phyloP scores from a whole-genome alignment of 1,140 invertebrate genomes.

The Psix sp. region DNA sequence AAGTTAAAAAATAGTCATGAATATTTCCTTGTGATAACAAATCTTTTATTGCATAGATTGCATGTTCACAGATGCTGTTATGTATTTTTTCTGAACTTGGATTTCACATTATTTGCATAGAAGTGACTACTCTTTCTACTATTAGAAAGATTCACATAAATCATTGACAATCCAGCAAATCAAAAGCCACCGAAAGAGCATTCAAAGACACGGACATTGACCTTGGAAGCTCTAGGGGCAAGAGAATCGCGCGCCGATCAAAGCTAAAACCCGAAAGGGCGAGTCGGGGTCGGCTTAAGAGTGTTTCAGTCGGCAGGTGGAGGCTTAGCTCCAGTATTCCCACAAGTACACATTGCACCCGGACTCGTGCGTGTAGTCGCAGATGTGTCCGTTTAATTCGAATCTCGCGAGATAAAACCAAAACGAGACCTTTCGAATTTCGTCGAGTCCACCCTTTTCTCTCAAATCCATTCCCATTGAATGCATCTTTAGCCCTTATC shows the following conservation, averaged over 20 bases:
- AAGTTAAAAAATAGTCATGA: constrained; percentile 35
- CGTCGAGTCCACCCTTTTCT: constrained; percentile 20
- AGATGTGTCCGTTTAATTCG: constrained; percentile 53
- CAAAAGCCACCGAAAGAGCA: too few relatives aligned
- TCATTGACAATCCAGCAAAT: too few relatives aligned
- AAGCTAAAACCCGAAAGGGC: constrained; percentile 38
- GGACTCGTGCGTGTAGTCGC: constrained; percentile 23
- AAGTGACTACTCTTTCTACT: constrained; percentile 21
- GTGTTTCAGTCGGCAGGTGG: constrained; percentile 61
- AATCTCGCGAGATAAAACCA: constrained; percentile 68
- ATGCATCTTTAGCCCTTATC: constrained; percentile 1
- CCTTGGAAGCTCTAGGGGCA: constrained; percentile 12
- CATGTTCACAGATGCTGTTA: constrained; percentile 48
- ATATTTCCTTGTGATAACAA: constrained; percentile 55
- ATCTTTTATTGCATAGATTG: constrained; percentile 41
- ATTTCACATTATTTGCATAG: constrained; percentile 13
- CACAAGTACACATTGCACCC: constrained; percentile 52
- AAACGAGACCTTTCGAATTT: constrained; percentile 46
- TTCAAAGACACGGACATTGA: constrained; percentile 25
- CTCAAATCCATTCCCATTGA: constrained; percentile 20
- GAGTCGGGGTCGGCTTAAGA: constrained; percentile 61
- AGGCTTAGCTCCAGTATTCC: constrained; percentile 56
- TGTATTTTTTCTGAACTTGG: constrained; percentile 7
- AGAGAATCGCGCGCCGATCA: constrained; percentile 19
- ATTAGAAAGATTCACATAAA: constrained; percentile 11